Conservation (phyloP, 2,888 invertebrate species). For the Lobophora halterata region DNA sequence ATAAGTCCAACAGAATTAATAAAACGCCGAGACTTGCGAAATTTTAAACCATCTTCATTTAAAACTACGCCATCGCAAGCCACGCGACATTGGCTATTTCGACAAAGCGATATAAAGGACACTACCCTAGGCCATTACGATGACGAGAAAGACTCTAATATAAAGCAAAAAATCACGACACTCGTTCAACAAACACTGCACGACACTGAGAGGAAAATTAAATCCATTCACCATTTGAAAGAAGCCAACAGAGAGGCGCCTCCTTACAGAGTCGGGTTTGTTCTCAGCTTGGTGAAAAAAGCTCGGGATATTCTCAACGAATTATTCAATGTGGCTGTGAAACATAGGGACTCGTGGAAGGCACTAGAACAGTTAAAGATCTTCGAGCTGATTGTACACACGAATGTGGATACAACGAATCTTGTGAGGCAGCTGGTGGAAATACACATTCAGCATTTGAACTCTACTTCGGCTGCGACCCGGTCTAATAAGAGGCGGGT, state of each 20-base stretch:
- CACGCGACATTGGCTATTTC: conserved; percentile 13
- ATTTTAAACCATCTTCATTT: not conserved
- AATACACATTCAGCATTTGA: conserved; percentile 51
- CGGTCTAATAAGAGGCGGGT: conserved; percentile 36
- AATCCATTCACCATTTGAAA: conserved; percentile 44
- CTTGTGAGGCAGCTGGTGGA: conserved; percentile 60
- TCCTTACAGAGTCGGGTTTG: conserved; percentile 59
- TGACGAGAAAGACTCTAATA: conserved; percentile 47
- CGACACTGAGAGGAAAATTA: conserved; percentile 53
- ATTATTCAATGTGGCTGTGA: conserved; percentile 63
- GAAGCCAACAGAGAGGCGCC: conserved; percentile 35
- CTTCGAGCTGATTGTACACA: conserved; percentile 65
- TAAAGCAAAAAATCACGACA: conserved; percentile 56
- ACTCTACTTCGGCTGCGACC: conserved; percentile 31
- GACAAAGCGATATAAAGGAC: conserved; percentile 8
- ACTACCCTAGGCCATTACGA: conserved; percentile 19
- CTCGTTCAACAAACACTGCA: conserved; percentile 59
- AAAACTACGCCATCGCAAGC: not conserved
- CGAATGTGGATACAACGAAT: conserved; percentile 64
- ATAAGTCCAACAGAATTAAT: conserved; percentile 6
- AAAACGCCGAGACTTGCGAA: conserved; percentile 10
- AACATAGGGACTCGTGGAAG: conserved; percentile 62
- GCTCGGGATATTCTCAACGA: conserved; percentile 59
- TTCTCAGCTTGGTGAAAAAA: conserved; percentile 62
- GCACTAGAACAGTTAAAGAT: conserved; percentile 65